Evolutionary conservation across 2,888 invertebrate species (phyloP), one percentile per base, ranked within the genome.

Genomic region (Conchocele bisecta): DNA sequence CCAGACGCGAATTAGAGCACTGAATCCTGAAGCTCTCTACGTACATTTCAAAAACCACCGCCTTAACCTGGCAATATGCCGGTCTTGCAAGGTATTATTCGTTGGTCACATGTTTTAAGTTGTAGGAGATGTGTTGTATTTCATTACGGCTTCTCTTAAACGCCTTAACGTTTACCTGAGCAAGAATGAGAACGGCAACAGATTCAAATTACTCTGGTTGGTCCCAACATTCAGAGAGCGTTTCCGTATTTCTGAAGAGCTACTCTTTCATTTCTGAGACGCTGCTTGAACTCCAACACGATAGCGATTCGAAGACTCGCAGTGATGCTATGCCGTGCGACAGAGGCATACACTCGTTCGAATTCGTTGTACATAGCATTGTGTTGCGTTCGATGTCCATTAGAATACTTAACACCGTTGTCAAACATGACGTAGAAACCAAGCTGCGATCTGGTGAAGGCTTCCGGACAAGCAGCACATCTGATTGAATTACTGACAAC

Each of bases 51-150:
- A 41, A 29, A 59, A 51, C n/a, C 58, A 59, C 22, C 33, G 58
- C 7, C 22, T 58, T 9, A 66, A 59, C 42, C 44, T 59, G 20
- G 66, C 66, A 2, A 66, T 66, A 11, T 66, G 58, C 29, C 66
- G 58, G 41, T 44, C 42, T 1, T 65, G 57, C 22, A 44, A 29
- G 37, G 50, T 48, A 24, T 37, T 48, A 3, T 59, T 66, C 33
- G 58, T 59, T 5, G 33, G 44, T 35, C 33, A 51, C 13, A 53
- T 59, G 59, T 59, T 66, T 17, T 58, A 41, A 9, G 28, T 50
- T 48, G 57, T 65, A 22, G 58, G 50, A 9, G 57, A 48, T 29
- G 51, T 31, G 4, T 24, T 65, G n/a, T 58, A 33, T n/a, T 54
- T 65, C 24, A 22, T 58, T 2, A 57, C 41, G 24, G 48, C 6